Percentiles rank a stretch among this genome's conserved stretches.
phyloP scores from a whole-genome alignment of 2,113 vertebrate genomes.

The Bubo blakistoni region DNA sequence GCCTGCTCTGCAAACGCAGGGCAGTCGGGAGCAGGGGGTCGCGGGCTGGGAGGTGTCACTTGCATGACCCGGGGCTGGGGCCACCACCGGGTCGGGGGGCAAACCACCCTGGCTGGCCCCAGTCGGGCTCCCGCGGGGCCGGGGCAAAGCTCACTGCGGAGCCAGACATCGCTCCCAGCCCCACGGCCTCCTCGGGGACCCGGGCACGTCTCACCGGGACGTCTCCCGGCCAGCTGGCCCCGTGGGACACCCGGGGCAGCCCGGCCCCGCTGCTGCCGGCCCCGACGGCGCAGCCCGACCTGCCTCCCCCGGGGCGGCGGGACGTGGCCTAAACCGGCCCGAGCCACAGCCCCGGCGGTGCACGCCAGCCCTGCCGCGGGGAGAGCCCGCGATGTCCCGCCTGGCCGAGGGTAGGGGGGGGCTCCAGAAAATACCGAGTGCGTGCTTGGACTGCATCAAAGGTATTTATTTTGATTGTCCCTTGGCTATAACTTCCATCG shows the following conservation, averaged over 20 bases:
- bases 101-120: background rate
- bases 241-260: background rate
- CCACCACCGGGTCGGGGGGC: background rate
- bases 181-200: background rate
- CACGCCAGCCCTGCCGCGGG: background rate
- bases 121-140: fast-evolving
- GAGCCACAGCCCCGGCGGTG: background rate
- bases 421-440: conserved; percentile 1
- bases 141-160: background rate
- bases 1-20: background rate
- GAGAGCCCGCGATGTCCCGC: background rate
- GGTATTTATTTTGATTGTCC: conserved; percentile 67
- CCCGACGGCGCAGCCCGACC: background rate
- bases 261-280: background rate
- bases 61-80: background rate
- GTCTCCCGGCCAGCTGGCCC: background rate
- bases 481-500: conserved; percentile 64
- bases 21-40: background rate
- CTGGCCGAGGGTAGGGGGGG: background rate
- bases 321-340: background rate
- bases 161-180: background rate
- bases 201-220: fast-evolving
- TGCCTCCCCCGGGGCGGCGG: background rate
- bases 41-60: conserved; percentile 35
- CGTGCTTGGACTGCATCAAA: conserved; percentile 53